Base-by-base conservation (phyloP, 37 sponge, comb jelly and placozoan species). In the Beroe forskalii region DNA sequence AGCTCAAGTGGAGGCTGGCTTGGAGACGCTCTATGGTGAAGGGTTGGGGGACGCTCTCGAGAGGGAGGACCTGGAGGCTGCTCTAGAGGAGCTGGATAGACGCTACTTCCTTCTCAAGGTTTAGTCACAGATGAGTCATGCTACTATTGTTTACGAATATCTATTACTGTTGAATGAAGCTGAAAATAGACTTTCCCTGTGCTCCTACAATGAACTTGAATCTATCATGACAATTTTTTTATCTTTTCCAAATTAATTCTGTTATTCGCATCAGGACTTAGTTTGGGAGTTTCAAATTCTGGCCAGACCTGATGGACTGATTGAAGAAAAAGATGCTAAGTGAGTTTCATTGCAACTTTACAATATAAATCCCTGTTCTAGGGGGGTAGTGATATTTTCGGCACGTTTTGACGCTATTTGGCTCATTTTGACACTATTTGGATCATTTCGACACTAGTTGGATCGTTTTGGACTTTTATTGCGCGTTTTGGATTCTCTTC, bases 31-130 rank as follows among this genome's bases (percentile, higher is more conserved):
- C 2, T 80, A 80, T 27, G 86, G 86, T 30, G 40, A 80, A 17
- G 86, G 86, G 1, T 42, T 80, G 86, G 86, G 86, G 42, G 86
- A 80, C 19, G 55, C 55, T 4, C 86, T 80, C 1, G 86, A 80
- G 25, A 41, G 22, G 20, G 40, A 80, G 1, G 86, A 80, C 55
- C 40, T 80, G 4, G 30, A 41, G 22, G 86, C 28, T 6, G 86
- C 41, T 22, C 55, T 80, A 1, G 24, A 1, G 1, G 86, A 80
- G 28, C 55, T 80, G 22, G 86, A 80, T 40, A 80, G 86, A 42
- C 44, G 86, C 4, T 80, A 30, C 55, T 80, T 80, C 35, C 48
- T 80, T 9, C 86, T 80, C 8, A 32, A 80, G 55, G 86, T 80
- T 27, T 4, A 23, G n/a, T n/a, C n/a, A n/a, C n/a, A n/a, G n/a